These are phyloP conservation scores for Clusia tigrina DNA, from an alignment of 2,888 invertebrate genomes.

Conservation along the genomic window DNA sequence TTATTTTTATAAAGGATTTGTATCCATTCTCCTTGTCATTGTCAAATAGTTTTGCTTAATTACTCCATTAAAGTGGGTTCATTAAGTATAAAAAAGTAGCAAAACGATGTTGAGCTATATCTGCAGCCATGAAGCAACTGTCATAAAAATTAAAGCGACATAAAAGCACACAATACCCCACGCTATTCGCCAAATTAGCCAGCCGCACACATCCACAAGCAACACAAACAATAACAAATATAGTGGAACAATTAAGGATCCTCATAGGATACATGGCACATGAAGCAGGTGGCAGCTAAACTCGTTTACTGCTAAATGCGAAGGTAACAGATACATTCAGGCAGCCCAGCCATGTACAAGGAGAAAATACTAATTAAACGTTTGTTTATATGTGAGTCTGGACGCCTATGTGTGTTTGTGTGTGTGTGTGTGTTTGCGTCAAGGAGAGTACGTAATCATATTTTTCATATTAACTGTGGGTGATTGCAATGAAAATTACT, in stretches of 20 bases:
- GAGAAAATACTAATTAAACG: not conserved
- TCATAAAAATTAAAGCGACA: slow-evolving; percentile 54
- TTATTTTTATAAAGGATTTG: not conserved
- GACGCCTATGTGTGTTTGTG: slow-evolving; percentile 1
- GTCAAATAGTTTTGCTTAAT: slow-evolving; percentile 1
- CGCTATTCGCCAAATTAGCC: too few species aligned
- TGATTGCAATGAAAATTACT: slow-evolving; percentile 1
- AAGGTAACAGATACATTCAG: not conserved
- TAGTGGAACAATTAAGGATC: not conserved
- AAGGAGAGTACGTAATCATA: not conserved
- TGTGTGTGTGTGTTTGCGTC: not conserved
- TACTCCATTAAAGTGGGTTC: slow-evolving; percentile 1
- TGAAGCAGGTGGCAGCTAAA: too few species aligned
- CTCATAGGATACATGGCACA: not conserved
- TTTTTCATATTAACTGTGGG: slow-evolving; percentile 3
- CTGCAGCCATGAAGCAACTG: slow-evolving; percentile 47
- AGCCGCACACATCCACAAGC: not conserved
- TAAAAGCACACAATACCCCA: slow-evolving; percentile 26
- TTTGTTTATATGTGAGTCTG: not conserved
- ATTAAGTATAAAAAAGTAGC: not conserved
- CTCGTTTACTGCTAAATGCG: not conserved
- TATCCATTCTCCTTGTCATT: not conserved
- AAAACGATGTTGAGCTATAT: too few species aligned
- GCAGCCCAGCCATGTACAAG: not conserved
- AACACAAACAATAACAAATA: slow-evolving; percentile 6